These are phyloP conservation scores for Dasypogon diadema DNA, from an alignment of 2,888 invertebrate genomes.

Conservation along the genomic window DNA sequence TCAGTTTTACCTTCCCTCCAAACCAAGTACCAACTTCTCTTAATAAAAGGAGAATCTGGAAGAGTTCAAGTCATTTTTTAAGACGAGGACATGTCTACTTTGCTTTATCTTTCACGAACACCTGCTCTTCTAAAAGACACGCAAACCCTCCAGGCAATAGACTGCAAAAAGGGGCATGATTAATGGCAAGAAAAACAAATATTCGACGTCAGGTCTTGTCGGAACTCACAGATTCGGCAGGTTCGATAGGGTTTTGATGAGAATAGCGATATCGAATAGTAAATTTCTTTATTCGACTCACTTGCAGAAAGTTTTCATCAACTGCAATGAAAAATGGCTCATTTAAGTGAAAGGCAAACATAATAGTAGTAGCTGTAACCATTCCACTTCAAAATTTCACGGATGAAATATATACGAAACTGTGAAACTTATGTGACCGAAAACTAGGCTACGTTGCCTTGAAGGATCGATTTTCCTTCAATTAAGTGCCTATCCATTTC, in stretches of 20 bases:
- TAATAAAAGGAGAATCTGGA: constrained; percentile 19
- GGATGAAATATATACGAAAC: constrained; percentile 10
- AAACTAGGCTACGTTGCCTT: neutral
- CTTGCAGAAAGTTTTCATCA: constrained; percentile 36
- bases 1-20: neutral
- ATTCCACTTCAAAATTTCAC: constrained; percentile 19
- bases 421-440: constrained; percentile 19
- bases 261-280: no score
- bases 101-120: constrained; percentile 45
- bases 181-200: constrained; percentile 33
- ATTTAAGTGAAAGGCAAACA: constrained; percentile 15
- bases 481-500: constrained; percentile 25
- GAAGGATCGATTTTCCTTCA: constrained; percentile 38
- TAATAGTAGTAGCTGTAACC: constrained; percentile 22
- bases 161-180: constrained; percentile 25
- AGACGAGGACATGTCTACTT: constrained; percentile 41
- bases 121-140: constrained; percentile 35
- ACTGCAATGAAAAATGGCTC: constrained; percentile 2
- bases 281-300: no score
- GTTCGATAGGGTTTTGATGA: constrained; percentile 36
- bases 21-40: neutral
- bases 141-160: constrained; percentile 40
- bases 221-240: constrained; percentile 32
- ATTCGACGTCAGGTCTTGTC: constrained; percentile 9
- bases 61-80: constrained; percentile 44